Evolutionary conservation across 1,140 invertebrate genomes (phyloP).

Genomic region (Ptiloglossa arizonensis): DNA sequence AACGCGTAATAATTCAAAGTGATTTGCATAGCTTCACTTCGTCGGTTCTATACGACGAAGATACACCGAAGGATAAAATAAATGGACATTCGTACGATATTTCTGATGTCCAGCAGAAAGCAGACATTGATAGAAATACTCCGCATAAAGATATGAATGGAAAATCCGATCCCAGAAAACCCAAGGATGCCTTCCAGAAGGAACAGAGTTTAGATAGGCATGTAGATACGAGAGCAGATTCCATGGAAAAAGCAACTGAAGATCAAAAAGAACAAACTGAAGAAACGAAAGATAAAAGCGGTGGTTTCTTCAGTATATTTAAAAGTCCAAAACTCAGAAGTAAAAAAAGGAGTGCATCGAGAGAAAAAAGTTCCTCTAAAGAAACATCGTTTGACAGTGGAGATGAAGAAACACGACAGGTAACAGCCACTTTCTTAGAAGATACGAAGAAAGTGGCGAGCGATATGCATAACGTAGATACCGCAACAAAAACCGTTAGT

Average conservation of each 20-base stretch:
- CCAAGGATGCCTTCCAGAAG: constrained; percentile 4
- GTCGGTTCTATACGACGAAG: constrained; percentile 40
- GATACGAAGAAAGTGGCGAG: constrained; percentile 62
- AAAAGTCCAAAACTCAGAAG: constrained; percentile 74
- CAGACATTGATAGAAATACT: not conserved
- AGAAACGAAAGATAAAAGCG: constrained; percentile 66
- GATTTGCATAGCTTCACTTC: constrained; percentile 59
- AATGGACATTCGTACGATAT: constrained; percentile 66
- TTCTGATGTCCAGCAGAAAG: constrained; percentile 23
- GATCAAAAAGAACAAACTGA: constrained; percentile 16
- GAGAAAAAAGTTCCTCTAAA: constrained; percentile 68
- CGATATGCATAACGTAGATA: constrained; percentile 26
- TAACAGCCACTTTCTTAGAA: constrained; percentile 67
- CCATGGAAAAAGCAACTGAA: constrained; percentile 9
- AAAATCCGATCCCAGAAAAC: constrained; percentile 34
- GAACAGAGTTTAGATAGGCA: constrained; percentile 2
- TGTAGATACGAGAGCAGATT: not conserved
- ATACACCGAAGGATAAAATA: constrained; percentile 63
- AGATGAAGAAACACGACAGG: constrained; percentile 72
- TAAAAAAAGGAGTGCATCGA: constrained; percentile 71
- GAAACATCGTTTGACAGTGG: constrained; percentile 76
- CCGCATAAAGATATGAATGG: constrained; percentile 40
- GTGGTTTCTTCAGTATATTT: constrained; percentile 75
- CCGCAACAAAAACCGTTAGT: constrained; percentile 9
- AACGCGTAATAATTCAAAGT: constrained; percentile 20